phyloP scores from a whole-genome alignment of 1,140 invertebrate species.

The Diploscapter pachys region DNA sequence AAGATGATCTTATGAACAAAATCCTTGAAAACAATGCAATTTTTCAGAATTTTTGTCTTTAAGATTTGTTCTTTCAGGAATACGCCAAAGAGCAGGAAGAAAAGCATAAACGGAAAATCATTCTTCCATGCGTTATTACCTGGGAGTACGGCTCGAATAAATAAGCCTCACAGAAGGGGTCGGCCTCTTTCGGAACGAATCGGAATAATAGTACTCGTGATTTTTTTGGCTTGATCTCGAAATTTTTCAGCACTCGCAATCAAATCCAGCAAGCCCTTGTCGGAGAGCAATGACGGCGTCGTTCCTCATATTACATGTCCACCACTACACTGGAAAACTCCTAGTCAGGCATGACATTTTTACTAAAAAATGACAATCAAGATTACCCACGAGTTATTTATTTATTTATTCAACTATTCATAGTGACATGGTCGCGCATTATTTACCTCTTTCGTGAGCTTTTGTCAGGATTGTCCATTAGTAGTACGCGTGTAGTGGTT shows the following conservation, averaged over 20 bases:
- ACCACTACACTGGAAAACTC: slow-evolving; percentile 16
- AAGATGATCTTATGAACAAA: too few species aligned
- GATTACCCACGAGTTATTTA: too few species aligned
- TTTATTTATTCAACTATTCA: too few species aligned
- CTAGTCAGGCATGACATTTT: slow-evolving; percentile 20
- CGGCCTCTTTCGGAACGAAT: slow-evolving; percentile 23
- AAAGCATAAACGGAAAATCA: slow-evolving; percentile 36
- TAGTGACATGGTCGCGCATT: too few species aligned
- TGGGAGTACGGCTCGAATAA: slow-evolving; percentile 40
- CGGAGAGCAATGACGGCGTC: slow-evolving; percentile 29
- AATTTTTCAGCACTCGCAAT: slow-evolving; percentile 30
- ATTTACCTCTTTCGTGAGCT: slow-evolving; percentile 10
- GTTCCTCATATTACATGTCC: slow-evolving; percentile 31
- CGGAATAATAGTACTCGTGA: slow-evolving; percentile 15
- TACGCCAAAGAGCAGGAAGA: slow-evolving; percentile 37
- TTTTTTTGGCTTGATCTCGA: background rate
- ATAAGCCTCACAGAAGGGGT: slow-evolving; percentile 31
- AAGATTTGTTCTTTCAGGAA: slow-evolving; percentile 33
- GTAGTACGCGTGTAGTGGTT: too few species aligned
- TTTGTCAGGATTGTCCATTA: background rate
- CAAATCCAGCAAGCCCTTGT: slow-evolving; percentile 23
- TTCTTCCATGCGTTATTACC: slow-evolving; percentile 33
- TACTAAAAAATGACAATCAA: too few species aligned
- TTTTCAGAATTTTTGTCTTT: background rate
- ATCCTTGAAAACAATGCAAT: too few species aligned